These are phyloP conservation scores for Nettapus auritus DNA, from an alignment of 2,113 vertebrate species.

Conservation along the genomic window DNA sequence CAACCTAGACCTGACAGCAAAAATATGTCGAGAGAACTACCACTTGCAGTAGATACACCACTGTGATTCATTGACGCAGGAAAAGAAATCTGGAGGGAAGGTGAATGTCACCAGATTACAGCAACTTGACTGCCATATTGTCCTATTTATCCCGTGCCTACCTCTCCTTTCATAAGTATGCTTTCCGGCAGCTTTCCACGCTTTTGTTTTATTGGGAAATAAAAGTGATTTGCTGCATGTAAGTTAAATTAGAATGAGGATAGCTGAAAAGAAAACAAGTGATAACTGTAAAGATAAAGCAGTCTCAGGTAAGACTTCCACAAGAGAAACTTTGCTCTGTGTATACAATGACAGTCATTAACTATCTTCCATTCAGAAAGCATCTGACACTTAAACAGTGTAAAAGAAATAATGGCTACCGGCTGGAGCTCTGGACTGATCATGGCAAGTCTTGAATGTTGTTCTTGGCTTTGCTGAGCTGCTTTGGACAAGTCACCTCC, in stretches of 20 bases:
- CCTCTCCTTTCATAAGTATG: background rate
- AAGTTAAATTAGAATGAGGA: background rate
- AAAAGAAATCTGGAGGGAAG: background rate
- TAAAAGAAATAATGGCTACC: background rate
- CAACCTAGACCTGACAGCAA: background rate
- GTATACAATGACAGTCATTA: background rate
- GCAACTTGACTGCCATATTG: background rate
- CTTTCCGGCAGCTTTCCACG: background rate
- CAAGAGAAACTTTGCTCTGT: background rate
- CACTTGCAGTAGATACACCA: background rate
- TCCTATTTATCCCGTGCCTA: background rate
- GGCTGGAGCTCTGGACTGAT: rapidly evolving
- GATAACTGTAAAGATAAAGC: background rate
- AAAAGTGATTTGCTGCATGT: background rate
- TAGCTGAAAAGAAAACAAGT: background rate
- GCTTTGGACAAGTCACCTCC: background rate
- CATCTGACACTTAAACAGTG: background rate
- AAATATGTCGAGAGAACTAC: background rate
- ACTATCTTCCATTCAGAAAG: background rate
- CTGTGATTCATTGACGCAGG: background rate
- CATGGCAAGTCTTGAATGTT: background rate
- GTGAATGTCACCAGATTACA: background rate
- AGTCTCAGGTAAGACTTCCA: background rate
- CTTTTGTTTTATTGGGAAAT: background rate
- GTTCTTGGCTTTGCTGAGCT: background rate